Evolutionary conservation across 2,888 invertebrate genomes (phyloP).

Genomic region (Cordylochernes scorpioides): DNA sequence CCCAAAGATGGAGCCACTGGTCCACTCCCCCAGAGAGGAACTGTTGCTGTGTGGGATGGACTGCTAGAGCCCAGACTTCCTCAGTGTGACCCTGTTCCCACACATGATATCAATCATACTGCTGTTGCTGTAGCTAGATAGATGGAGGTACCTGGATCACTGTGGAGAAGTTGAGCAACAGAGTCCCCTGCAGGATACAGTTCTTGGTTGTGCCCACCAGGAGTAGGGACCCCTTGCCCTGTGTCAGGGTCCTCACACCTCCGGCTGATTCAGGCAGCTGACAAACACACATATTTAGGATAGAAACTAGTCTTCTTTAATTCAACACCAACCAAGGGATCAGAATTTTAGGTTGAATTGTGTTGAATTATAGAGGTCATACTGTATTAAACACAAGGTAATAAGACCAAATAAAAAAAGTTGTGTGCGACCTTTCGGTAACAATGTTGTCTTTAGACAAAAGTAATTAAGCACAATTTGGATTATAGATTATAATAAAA

Average conservation of each 20-base stretch:
- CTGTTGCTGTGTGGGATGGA: conserved; percentile 52
- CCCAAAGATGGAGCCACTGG: conserved; percentile 55
- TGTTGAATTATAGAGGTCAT: too few relatives aligned
- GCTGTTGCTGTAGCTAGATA: conserved; percentile 1
- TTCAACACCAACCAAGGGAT: too few relatives aligned
- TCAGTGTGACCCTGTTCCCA: conserved; percentile 44
- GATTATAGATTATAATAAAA: too few relatives aligned
- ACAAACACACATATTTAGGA: too few relatives aligned
- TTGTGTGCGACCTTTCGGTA: too few relatives aligned
- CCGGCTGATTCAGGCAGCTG: conserved; percentile 64
- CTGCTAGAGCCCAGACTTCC: conserved; percentile 60
- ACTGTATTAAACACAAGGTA: too few relatives aligned
- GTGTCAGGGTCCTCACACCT: conserved; percentile 50
- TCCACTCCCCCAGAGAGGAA: conserved; percentile 63
- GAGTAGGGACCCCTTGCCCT: conserved; percentile 52
- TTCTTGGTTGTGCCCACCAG: conserved; percentile 53
- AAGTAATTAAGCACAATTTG: too few relatives aligned
- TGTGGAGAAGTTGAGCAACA: conserved; percentile 22
- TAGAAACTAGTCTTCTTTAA: too few relatives aligned
- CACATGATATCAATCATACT: not conserved
- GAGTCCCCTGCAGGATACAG: conserved; percentile 24
- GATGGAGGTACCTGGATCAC: conserved; percentile 23
- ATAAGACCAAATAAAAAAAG: too few relatives aligned
- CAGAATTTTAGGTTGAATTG: too few relatives aligned
- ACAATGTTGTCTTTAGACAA: too few relatives aligned